Percentiles rank a stretch among this genome's conserved stretches.
Conservation (phyloP, 2,797 vertebrate genomes). For the Falco biarmicus region DNA sequence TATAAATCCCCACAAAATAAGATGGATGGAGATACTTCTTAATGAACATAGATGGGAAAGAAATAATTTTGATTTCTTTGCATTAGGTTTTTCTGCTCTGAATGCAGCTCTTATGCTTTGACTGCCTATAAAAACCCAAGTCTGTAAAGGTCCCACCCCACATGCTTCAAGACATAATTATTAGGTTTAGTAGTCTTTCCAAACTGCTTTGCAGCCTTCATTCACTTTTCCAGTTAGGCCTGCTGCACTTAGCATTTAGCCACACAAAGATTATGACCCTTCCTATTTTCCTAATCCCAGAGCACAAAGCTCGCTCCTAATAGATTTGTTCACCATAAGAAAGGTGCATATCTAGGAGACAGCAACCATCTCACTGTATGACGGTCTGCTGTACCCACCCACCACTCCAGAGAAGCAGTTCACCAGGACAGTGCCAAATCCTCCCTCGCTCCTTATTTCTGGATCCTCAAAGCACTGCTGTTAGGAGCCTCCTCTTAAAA, state of each 20-base stretch:
- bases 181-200: neutral
- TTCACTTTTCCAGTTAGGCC: neutral
- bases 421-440: neutral
- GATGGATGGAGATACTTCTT: neutral
- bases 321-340: neutral
- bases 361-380: neutral
- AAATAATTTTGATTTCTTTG: neutral
- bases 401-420: neutral
- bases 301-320: neutral
- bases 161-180: neutral
- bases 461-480: neutral
- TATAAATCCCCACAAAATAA: neutral
- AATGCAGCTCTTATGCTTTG: neutral
- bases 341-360: neutral
- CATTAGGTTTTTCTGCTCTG: neutral
- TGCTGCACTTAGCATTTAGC: neutral
- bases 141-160: neutral
- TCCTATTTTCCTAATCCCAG: neutral
- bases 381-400: neutral
- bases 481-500: neutral
- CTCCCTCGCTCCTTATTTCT: neutral
- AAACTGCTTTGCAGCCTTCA: neutral
- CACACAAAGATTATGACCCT: neutral
- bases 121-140: neutral
- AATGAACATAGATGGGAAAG: neutral